phyloP scores from a whole-genome alignment of 2,888 invertebrate species.

The Cerceris ruficornis region DNA sequence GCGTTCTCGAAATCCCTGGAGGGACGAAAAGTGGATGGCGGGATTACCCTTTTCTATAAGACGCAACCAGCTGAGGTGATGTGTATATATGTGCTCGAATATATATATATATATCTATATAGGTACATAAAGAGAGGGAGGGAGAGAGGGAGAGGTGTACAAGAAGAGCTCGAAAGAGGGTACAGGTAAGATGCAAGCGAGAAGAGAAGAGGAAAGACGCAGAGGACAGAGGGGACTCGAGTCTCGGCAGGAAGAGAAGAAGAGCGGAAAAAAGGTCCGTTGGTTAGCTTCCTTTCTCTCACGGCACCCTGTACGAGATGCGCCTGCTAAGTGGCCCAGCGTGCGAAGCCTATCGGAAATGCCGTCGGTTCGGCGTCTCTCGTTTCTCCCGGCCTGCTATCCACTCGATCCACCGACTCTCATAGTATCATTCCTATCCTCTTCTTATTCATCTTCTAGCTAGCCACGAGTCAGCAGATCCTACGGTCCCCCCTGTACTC shows the following conservation, averaged over 20 bases:
- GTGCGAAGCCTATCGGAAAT: conserved; percentile 67
- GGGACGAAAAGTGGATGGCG: conserved; percentile 76
- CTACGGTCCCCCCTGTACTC: conserved; percentile 53
- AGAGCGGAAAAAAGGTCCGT: conserved; percentile 60
- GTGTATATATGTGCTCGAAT: conserved; percentile 36
- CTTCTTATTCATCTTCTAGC: conserved; percentile 54
- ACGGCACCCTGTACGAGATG: conserved; percentile 56
- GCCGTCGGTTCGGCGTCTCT: conserved; percentile 49
- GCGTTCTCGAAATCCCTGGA: conserved; percentile 75
- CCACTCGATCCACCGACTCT: conserved; percentile 21
- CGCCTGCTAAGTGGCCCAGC: conserved; percentile 73
- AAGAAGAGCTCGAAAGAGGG: background rate
- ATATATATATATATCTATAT: conserved; percentile 17
- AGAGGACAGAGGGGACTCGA: conserved; percentile 14
- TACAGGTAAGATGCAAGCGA: conserved; percentile 33
- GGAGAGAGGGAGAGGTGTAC: conserved; percentile 1
- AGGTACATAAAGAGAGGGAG: conserved; percentile 14
- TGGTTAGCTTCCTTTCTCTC: conserved; percentile 5
- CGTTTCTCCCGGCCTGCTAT: conserved; percentile 26
- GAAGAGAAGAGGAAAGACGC: conserved; percentile 4
- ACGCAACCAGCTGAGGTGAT: conserved; percentile 45
- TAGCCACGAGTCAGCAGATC: conserved; percentile 65
- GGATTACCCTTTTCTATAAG: conserved; percentile 78
- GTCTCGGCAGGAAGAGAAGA: conserved; percentile 47
- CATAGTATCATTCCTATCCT: background rate